Evolutionary conservation across 2,797 vertebrate species (phyloP).

Genomic region (Hyperoplus lanceolatus): DNA sequence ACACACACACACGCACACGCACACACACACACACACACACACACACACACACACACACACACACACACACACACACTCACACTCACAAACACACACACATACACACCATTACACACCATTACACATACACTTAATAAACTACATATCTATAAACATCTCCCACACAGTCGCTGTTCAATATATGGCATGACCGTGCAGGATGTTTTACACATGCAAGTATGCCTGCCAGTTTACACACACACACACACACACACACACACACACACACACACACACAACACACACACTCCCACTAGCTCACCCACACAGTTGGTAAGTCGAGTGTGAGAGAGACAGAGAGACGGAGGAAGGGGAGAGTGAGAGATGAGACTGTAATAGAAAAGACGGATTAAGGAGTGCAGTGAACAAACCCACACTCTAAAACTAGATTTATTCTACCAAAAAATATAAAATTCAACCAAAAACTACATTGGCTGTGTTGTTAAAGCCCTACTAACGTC

Average conservation of each 20-base stretch:
- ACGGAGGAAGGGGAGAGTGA: slow-evolving; percentile 1
- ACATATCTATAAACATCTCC: slow-evolving; percentile 35
- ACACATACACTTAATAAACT: slow-evolving; percentile 27
- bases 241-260: slow-evolving; percentile 11
- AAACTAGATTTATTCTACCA: background rate
- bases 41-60: slow-evolving; percentile 16
- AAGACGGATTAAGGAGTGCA: slow-evolving; percentile 5
- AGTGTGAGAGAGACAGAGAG: slow-evolving; percentile 39
- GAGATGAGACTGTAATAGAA: background rate
- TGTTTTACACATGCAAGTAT: slow-evolving; percentile 29
- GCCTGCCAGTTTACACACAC: background rate
- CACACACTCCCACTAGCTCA: slow-evolving; percentile 61
- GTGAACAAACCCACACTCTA: background rate
- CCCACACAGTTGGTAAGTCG: slow-evolving; percentile 57
- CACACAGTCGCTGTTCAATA: slow-evolving; percentile 21
- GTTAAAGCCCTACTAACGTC: no score
- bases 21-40: slow-evolving; percentile 36
- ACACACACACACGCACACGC: slow-evolving; percentile 44
- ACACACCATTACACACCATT: slow-evolving; percentile 13
- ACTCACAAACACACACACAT: slow-evolving; percentile 38
- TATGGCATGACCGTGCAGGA: slow-evolving; percentile 20
- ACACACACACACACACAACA: slow-evolving; percentile 25
- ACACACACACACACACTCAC: slow-evolving; percentile 45
- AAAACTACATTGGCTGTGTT: background rate
- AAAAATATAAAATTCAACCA: background rate